A percentile compares a stretch with the other conserved stretches of the same genome.
phyloP scores from a whole-genome alignment of 2,797 vertebrate species.

The Momotus momota region DNA sequence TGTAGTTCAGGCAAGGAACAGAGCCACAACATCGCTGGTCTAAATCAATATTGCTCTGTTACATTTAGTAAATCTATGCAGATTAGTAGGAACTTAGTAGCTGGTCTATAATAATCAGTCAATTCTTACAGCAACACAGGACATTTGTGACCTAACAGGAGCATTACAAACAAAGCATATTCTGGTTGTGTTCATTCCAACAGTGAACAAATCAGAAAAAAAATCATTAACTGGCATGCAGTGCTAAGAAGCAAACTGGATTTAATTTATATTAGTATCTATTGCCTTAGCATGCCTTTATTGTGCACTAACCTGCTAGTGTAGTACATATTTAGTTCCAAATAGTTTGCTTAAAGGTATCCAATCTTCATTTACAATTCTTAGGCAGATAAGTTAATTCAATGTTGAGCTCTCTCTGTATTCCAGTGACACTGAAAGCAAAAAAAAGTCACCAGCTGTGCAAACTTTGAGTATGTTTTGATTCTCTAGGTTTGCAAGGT shows the following conservation, averaged over 20 bases:
- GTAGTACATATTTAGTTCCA: neutral
- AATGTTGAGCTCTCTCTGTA: neutral
- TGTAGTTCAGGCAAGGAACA: neutral
- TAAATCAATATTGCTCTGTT: neutral
- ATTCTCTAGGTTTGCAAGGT: neutral
- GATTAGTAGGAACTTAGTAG: neutral
- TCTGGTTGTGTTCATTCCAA: neutral
- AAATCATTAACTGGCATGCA: neutral
- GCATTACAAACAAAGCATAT: neutral
- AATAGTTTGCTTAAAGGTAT: neutral
- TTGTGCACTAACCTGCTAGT: neutral
- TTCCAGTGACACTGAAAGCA: neutral
- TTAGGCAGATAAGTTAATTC: neutral
- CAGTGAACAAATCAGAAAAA: neutral
- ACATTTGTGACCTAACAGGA: neutral
- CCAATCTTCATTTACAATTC: neutral
- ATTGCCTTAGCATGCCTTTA: neutral
- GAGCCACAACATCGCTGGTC: too few relatives aligned
- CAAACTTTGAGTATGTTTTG: neutral
- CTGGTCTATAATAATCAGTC: neutral
- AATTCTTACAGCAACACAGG: too few relatives aligned
- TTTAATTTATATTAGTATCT: neutral
- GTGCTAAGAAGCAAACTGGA: neutral
- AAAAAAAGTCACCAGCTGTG: neutral
- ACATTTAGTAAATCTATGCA: neutral